Percentiles rank a stretch among this genome's conserved stretches.
These are phyloP conservation scores for Lates japonicus DNA, from an alignment of 2,797 vertebrate species.

Conservation along the genomic window DNA sequence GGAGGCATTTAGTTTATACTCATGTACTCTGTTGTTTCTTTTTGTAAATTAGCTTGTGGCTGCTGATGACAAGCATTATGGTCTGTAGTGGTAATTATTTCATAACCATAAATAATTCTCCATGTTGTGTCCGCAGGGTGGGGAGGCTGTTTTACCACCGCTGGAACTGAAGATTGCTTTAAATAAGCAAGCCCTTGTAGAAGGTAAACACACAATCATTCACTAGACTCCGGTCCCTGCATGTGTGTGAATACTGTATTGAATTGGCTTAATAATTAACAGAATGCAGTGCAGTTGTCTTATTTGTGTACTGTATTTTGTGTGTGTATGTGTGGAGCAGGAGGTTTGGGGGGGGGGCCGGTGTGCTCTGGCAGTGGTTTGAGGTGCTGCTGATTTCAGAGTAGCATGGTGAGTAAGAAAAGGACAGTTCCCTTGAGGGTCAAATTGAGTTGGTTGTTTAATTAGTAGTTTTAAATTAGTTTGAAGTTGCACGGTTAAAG, in stretches of 20 bases:
- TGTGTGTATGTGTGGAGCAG: conserved; percentile 14
- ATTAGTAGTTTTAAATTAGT: not conserved
- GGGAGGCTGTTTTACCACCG: conserved; percentile 89
- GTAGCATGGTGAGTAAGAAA: conserved; percentile 33
- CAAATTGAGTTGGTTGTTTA: conserved; percentile 7
- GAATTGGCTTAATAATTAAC: conserved; percentile 82
- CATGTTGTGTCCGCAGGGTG: conserved; percentile 89
- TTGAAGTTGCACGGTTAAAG: not conserved
- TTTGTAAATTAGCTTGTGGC: conserved; percentile 69
- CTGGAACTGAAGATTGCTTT: conserved; percentile 93
- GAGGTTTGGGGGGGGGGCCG: conserved; percentile 36
- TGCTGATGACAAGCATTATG: conserved; percentile 50
- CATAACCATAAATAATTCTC: conserved; percentile 78
- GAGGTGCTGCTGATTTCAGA: conserved; percentile 38
- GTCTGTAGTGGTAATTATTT: conserved; percentile 71
- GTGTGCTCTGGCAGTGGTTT: conserved; percentile 48
- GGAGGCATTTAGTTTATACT: conserved; percentile 29
- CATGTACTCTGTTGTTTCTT: conserved; percentile 13
- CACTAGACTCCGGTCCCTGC: conserved; percentile 60
- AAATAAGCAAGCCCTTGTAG: conserved; percentile 89
- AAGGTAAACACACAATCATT: conserved; percentile 92
- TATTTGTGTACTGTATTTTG: conserved; percentile 69
- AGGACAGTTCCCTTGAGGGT: conserved; percentile 10
- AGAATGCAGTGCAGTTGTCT: conserved; percentile 57
- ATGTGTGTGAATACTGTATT: conserved; percentile 61